Evolutionary conservation across 2,888 invertebrate species (phyloP), one percentile per base, ranked within the genome.

Genomic region (Heliconius ismenius): DNA sequence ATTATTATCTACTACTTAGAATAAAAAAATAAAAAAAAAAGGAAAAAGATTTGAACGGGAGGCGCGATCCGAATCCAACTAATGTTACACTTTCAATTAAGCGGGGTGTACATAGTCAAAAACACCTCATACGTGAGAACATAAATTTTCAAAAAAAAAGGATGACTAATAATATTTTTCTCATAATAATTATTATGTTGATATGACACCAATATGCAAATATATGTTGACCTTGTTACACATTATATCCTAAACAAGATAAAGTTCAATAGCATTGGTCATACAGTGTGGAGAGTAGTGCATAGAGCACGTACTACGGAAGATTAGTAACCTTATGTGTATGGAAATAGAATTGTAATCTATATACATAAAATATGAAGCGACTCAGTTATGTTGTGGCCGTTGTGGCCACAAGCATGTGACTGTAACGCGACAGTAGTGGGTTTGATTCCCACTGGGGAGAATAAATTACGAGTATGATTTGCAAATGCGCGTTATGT

Each of bases 91-190:
- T 39, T 39, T 43, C 43, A 43, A 15, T 43, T 43, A 15, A 15
- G 43, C 43, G 4, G 15, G 15, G 43, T 4, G 15, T 43, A 43
- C 6, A 43, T 1, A 1, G 15, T 18, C 43, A 64, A 32, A 64
- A 32, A 32, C 32, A 65, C 36, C n/a, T 65, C 13, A 65, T 39
- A 65, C n/a, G 65, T 65, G 13, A 39, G 3, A 65, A n/a, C 65
- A 65, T 2, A 24, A 39, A 65, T 11, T 65, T 65, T n/a, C 36
- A 65, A n/a, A 65, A 39, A 65, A 65, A 15, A 11, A 11, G 3
- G 39, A 24, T 65, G 65, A 65, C 36, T 39, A 65, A 65, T n/a
- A 64, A 62, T 62, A 26, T 62, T 62, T 65, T 65, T 65, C 65
- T 65, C 39, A 65, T 6, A 21, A 49, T 49, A 32, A 32, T 32